These are phyloP conservation scores for Polydrusus pterygomalis DNA, from an alignment of 2,888 invertebrate species.

Conservation along the genomic window DNA sequence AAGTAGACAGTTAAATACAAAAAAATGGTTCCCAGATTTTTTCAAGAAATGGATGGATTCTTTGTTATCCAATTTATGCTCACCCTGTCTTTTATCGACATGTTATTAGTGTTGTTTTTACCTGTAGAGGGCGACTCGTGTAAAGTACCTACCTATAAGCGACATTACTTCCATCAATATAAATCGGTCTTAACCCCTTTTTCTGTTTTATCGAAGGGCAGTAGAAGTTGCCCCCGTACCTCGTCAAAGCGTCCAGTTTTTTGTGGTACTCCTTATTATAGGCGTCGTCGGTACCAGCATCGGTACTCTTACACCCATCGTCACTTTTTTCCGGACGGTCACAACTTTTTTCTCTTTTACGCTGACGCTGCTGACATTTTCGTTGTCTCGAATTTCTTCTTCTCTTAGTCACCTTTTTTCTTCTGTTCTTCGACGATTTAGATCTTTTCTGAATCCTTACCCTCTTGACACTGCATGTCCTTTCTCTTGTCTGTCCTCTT, in stretches of 20 bases:
- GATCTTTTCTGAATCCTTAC: not conserved
- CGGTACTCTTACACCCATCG: not conserved
- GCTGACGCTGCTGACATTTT: not conserved
- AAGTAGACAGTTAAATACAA: too few species aligned
- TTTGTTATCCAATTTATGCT: too few species aligned
- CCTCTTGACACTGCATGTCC: not conserved
- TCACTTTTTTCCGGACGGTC: not conserved
- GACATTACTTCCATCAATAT: conserved; percentile 52
- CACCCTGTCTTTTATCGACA: too few species aligned
- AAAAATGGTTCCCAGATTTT: too few species aligned
- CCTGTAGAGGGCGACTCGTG: too few species aligned
- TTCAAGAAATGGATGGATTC: too few species aligned
- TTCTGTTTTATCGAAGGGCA: conserved; percentile 32
- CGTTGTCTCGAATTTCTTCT: not conserved
- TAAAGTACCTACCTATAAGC: conserved; percentile 47
- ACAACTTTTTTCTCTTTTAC: not conserved
- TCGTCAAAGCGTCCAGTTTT: conserved; percentile 27
- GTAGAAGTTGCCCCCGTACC: conserved; percentile 47
- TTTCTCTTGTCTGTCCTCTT: not conserved
- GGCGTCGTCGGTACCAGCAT: not conserved
- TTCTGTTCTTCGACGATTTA: not conserved
- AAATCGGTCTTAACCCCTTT: conserved; percentile 46
- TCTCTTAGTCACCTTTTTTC: not conserved
- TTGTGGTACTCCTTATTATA: conserved; percentile 27
- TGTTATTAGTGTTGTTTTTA: too few species aligned